Conservation (phyloP, 2,797 vertebrate genomes). For the Sparidentex hasta region DNA sequence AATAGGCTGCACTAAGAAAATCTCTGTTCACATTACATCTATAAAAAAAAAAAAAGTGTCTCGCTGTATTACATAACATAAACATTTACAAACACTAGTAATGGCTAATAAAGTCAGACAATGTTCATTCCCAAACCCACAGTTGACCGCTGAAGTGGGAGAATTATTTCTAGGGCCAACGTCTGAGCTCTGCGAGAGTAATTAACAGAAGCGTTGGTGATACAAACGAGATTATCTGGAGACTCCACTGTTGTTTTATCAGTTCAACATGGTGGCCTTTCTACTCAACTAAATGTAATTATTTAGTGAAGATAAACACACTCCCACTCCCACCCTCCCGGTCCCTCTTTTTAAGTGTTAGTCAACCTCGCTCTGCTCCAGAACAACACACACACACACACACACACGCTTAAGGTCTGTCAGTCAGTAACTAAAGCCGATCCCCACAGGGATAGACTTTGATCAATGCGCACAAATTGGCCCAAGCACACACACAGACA, state of each 20-base stretch:
- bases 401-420: constrained; percentile 45
- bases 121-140: background rate
- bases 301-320: constrained; percentile 40
- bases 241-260: constrained; percentile 27
- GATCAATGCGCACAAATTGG: constrained; percentile 63
- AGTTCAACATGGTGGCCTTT: constrained; percentile 25
- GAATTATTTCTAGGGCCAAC: constrained; percentile 14
- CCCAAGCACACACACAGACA: constrained; percentile 27
- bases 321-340: background rate
- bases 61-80: no score
- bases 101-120: background rate
- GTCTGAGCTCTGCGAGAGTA: constrained; percentile 21
- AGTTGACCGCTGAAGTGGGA: background rate
- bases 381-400: background rate
- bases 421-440: constrained; percentile 72
- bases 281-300: constrained; percentile 26
- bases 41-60: background rate
- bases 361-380: constrained; percentile 8
- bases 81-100: background rate
- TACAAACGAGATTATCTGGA: constrained; percentile 21
- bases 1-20: background rate
- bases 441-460: constrained; percentile 74
- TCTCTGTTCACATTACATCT: background rate
- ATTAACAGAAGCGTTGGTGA: constrained; percentile 24
- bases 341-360: constrained; percentile 1